These are phyloP conservation scores for Cerceris ruficornis DNA, from an alignment of 2,888 invertebrate species.

Conservation along the genomic window DNA sequence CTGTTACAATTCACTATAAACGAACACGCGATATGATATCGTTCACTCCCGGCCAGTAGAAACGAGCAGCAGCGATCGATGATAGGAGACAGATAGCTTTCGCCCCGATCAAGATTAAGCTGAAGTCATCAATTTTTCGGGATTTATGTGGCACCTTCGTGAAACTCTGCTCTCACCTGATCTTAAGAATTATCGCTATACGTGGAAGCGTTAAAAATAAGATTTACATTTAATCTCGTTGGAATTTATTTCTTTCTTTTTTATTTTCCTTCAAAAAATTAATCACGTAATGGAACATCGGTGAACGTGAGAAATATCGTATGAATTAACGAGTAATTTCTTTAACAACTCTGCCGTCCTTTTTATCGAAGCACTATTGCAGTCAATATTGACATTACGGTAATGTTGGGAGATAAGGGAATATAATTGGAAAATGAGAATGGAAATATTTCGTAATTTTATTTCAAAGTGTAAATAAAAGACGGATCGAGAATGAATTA, in stretches of 20 bases:
- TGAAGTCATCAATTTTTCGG: constrained; percentile 10
- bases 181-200: background rate
- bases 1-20: constrained; percentile 21
- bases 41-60: constrained; percentile 13
- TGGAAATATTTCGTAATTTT: too few species aligned
- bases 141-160: background rate
- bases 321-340: too few species aligned
- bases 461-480: too few species aligned
- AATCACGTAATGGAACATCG: too few species aligned
- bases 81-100: constrained; percentile 3
- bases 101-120: background rate
- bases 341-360: too few species aligned
- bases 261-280: too few species aligned
- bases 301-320: too few species aligned
- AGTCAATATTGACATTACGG: background rate
- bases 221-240: too few species aligned
- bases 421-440: background rate
- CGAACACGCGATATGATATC: constrained; percentile 19
- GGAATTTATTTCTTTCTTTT: too few species aligned
- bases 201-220: too few species aligned
- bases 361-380: background rate
- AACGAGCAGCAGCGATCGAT: constrained; percentile 36
- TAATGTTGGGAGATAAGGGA: background rate
- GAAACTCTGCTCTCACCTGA: background rate
- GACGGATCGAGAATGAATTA: too few species aligned